Evolutionary conservation across 2,888 invertebrate species (phyloP), one percentile per base, ranked within the genome.

Genomic region (Phytoseiulus persimilis): DNA sequence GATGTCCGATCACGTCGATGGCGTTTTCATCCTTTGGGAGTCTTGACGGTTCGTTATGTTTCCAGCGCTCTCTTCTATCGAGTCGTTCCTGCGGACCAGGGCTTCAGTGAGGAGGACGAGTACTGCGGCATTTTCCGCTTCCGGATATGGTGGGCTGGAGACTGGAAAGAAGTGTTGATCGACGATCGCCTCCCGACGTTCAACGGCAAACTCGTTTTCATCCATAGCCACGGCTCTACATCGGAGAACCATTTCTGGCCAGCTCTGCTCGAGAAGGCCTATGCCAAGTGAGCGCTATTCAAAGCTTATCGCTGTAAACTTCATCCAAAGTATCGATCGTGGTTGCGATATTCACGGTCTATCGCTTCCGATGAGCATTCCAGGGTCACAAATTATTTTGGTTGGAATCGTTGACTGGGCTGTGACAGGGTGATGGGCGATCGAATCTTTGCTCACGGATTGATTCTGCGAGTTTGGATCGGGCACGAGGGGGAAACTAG

Each of bases 91-190:
- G 96, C 96, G 0, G 97, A 97, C 92, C 97, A 97, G 93, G 95
- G 95, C 32, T 95, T 97, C 92, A 94, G 94, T 90, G 94, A 94
- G 83, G 91, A 92, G 83, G 91, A 92, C 89, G 87, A 87, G 45
- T 92, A 92, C 90, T 91, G 92, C 6, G 92, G 92, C 32, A 91
- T 92, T 83, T 92, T 91, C 90, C 95, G 97, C 91, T 97, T 97
- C 93, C 95, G 97, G 0, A 93, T 97, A 32, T 97, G 97, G 97
- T 97, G 97, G 97, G 96, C 96, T 92, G 97, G 97, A 0, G 96
- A 96, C 92, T 97, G 97, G 97, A 95, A 95, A 32, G 97, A 97
- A 92, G 96, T 96, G 0, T 32, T 91, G 9, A 96, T 97, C 31
- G 97, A 97, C 92, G 97, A 97, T 93, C 94, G 96, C 32, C 94